A percentile compares a stretch with the other conserved stretches of the same genome.
These are phyloP conservation scores for Apistogramma diplotaenia DNA, from an alignment of 2,113 vertebrate species.

Conservation along the genomic window DNA sequence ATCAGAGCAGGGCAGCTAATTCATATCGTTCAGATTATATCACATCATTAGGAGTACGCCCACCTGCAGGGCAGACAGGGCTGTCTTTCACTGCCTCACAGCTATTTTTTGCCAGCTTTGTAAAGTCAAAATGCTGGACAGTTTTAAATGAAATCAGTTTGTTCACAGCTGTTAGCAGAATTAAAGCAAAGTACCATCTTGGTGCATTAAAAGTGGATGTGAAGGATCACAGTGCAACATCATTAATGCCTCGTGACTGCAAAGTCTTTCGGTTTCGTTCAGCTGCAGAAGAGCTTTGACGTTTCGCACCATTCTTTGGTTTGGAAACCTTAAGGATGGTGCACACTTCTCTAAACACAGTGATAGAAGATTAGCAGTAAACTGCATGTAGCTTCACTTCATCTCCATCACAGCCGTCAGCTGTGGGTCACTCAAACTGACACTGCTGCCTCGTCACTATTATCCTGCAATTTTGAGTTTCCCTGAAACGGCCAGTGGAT, in stretches of 20 bases:
- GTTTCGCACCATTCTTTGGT: neutral
- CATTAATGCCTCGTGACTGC: neutral
- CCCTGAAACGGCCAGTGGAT: neutral
- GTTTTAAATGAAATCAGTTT: too few species aligned
- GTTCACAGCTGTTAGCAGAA: neutral
- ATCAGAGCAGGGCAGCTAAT: neutral
- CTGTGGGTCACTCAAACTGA: too few species aligned
- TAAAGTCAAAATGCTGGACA: neutral
- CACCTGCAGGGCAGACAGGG: neutral
- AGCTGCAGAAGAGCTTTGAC: neutral
- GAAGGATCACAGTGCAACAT: neutral
- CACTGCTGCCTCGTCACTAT: neutral
- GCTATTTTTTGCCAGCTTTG: accelerated
- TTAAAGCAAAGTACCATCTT: neutral
- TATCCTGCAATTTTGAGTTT: neutral
- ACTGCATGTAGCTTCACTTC: neutral
- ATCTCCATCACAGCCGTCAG: neutral
- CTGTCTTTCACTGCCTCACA: neutral
- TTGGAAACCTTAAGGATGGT: neutral
- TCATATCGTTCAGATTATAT: neutral
- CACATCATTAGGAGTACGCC: neutral
- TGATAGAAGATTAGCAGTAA: neutral
- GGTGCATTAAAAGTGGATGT: neutral
- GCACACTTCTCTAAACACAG: neutral
- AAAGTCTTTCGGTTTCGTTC: neutral